Evolutionary conservation across 2,888 invertebrate species (phyloP).

Genomic region (Cosmia pyralina): DNA sequence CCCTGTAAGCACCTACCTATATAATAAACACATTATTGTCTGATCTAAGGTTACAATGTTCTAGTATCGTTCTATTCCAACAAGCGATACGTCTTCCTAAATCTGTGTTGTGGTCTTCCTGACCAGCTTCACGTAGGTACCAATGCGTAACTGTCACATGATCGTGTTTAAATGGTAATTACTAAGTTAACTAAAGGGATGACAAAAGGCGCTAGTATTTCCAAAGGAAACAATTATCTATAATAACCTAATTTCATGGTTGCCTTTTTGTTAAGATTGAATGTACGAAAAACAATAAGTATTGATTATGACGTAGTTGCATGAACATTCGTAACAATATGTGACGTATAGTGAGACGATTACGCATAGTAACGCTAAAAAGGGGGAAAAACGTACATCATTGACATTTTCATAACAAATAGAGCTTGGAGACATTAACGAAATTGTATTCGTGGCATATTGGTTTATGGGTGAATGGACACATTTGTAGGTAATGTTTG

Average conservation of each 20-base stretch:
- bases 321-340: conserved; percentile 26
- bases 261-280: conserved; percentile 39
- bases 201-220: conserved; percentile 15
- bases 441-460: conserved; percentile 41
- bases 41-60: not conserved
- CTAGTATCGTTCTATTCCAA: not conserved
- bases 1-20: too few relatives aligned
- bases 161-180: conserved; percentile 25
- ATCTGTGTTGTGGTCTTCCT: conserved; percentile 19
- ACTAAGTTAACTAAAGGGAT: conserved; percentile 2
- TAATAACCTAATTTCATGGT: conserved; percentile 37
- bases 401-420: conserved; percentile 49
- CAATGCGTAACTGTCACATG: conserved; percentile 27
- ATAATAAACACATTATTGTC: not conserved
- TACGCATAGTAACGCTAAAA: conserved; percentile 26
- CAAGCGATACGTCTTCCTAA: conserved; percentile 13
- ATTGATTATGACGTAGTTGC: conserved; percentile 32
- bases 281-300: conserved; percentile 41
- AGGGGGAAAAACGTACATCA: conserved; percentile 28
- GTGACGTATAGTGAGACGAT: not conserved
- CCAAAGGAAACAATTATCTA: conserved; percentile 32
- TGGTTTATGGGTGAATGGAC: conserved; percentile 38
- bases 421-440: conserved; percentile 29
- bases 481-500: not conserved
- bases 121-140: not conserved